Evolutionary conservation across 2,888 invertebrate genomes (phyloP).

Genomic region (Saturnia pavonia): DNA sequence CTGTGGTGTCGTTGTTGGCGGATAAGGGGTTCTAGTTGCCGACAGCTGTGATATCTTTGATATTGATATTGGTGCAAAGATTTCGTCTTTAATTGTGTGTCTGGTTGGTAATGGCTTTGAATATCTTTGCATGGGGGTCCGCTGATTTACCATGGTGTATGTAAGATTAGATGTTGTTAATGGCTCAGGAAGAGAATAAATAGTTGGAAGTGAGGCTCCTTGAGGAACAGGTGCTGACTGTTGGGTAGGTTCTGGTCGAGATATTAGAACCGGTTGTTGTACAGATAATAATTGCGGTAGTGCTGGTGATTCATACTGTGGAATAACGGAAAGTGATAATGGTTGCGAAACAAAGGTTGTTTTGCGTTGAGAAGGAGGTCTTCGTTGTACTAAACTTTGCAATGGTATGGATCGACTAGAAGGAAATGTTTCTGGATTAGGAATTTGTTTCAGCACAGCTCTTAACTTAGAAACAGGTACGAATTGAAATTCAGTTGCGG

Average conservation of each 20-base stretch:
- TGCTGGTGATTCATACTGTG: neutral
- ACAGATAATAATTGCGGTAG: neutral
- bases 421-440: too few relatives aligned
- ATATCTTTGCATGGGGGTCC: slow-evolving; percentile 1
- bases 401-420: neutral
- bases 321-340: neutral
- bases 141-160: neutral
- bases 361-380: neutral
- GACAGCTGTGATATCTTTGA: neutral
- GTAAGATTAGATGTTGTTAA: neutral
- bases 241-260: too few relatives aligned
- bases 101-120: neutral
- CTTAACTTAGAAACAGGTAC: neutral
- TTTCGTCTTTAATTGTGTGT: neutral
- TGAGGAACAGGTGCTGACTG: too few relatives aligned
- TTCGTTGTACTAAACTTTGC: neutral
- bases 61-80: neutral
- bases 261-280: too few relatives aligned
- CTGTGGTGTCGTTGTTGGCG: neutral
- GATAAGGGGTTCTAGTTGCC: neutral
- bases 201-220: neutral
- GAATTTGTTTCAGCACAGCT: too few relatives aligned
- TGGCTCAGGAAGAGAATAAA: neutral
- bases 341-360: neutral
- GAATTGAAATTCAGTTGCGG: neutral